Percentiles rank a stretch among this genome's conserved stretches.
These are phyloP conservation scores for Nothocercus nigrocapillus DNA, from an alignment of 2,113 vertebrate genomes.

Conservation along the genomic window DNA sequence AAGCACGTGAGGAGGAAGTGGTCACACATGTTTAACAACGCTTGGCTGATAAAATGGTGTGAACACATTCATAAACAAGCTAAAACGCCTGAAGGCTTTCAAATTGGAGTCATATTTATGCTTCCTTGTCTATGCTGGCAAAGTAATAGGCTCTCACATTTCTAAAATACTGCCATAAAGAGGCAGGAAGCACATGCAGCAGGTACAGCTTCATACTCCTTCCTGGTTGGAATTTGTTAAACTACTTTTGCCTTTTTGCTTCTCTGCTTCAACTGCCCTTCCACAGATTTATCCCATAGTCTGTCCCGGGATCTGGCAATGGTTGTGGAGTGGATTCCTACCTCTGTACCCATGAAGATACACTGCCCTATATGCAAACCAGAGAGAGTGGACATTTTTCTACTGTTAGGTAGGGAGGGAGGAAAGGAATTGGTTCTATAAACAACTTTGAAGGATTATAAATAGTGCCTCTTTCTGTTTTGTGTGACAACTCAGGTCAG, in stretches of 20 bases:
- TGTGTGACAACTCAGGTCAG: background rate
- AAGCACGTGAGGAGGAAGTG: slow-evolving; percentile 29
- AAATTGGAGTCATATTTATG: slow-evolving; percentile 14
- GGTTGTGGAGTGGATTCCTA: background rate
- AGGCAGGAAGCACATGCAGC: slow-evolving; percentile 52
- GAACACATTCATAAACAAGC: slow-evolving; percentile 42
- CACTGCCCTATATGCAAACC: background rate
- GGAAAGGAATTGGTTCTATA: background rate
- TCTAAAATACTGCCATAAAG: slow-evolving; percentile 56
- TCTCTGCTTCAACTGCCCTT: slow-evolving; percentile 26
- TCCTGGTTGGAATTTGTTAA: slow-evolving; percentile 16
- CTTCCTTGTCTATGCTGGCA: slow-evolving; percentile 35
- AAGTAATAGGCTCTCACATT: slow-evolving; percentile 57
- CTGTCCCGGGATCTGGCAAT: background rate
- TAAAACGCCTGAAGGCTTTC: slow-evolving; percentile 64
- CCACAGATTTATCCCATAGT: background rate
- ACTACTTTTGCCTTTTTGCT: slow-evolving; percentile 16
- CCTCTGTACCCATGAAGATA: background rate
- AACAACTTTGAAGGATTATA: slow-evolving; percentile 7
- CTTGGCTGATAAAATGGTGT: slow-evolving; percentile 64
- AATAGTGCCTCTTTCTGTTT: background rate
- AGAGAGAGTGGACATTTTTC: background rate
- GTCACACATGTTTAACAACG: slow-evolving; percentile 57
- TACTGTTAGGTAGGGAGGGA: background rate
- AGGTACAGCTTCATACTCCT: slow-evolving; percentile 27